These are phyloP conservation scores for Atrina japonica DNA, from an alignment of 2,888 invertebrate genomes.

Conservation along the genomic window DNA sequence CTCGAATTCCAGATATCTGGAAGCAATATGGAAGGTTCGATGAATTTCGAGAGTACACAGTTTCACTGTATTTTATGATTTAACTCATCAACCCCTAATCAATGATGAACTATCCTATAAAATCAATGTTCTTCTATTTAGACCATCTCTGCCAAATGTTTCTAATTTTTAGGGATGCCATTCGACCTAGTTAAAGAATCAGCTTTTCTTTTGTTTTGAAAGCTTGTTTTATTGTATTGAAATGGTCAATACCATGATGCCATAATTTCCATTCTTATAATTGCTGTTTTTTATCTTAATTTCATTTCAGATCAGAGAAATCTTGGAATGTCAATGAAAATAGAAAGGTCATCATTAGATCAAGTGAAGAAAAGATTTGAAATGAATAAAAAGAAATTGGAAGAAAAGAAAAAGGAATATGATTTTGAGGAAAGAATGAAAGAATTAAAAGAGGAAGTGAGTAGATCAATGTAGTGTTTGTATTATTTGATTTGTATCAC, in stretches of 20 bases:
- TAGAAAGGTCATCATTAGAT: constrained; percentile 95
- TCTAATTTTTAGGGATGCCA: no score
- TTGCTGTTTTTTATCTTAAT: constrained; percentile 22
- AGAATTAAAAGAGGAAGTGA: constrained; percentile 94
- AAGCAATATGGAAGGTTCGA: no score
- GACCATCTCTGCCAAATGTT: no score
- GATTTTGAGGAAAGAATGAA: constrained; percentile 94
- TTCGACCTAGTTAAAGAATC: no score
- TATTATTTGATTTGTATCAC: no score
- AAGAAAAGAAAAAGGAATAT: constrained; percentile 97
- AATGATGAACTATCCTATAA: no score
- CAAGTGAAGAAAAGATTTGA: constrained; percentile 96
- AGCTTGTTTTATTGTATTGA: neutral
- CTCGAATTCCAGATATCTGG: no score
- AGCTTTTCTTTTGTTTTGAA: no score
- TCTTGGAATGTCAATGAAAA: constrained; percentile 99
- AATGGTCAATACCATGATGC: neutral
- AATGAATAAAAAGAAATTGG: constrained; percentile 94
- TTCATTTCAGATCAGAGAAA: constrained; percentile 95
- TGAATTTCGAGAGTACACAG: no score
- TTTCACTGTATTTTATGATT: no score
- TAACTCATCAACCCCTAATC: no score
- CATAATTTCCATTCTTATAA: neutral
- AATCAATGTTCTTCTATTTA: no score
- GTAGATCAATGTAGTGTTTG: neutral